phyloP scores from a whole-genome alignment of 2,797 vertebrate genomes.

The Fistularia commersonii region DNA sequence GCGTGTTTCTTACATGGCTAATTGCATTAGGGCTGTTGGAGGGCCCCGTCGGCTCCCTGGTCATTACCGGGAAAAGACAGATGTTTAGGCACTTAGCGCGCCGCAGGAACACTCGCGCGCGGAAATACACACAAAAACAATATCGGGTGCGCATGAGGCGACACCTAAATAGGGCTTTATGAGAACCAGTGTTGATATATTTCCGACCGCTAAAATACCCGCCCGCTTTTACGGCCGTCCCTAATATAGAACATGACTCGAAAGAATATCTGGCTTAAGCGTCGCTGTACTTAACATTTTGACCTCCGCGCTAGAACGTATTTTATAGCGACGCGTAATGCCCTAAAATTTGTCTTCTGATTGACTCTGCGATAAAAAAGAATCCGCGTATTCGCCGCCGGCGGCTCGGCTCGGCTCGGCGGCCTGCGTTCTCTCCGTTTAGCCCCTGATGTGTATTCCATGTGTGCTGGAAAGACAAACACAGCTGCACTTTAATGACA shows the following conservation, averaged over 20 bases:
- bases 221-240: conserved; percentile 42
- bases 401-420: conserved; percentile 41
- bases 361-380: conserved; percentile 37
- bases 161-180: conserved; percentile 63
- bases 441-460: conserved; percentile 70
- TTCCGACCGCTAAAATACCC: conserved; percentile 56
- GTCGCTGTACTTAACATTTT: conserved; percentile 25
- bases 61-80: conserved; percentile 68
- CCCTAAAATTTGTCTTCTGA: conserved; percentile 53
- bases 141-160: conserved; percentile 47
- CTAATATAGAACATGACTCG: conserved; percentile 53
- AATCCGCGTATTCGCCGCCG: conserved; percentile 42
- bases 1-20: conserved; percentile 40
- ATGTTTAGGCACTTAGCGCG: conserved; percentile 61
- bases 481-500: conserved; percentile 79
- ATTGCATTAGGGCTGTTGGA: conserved; percentile 56
- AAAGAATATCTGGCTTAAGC: conserved; percentile 38
- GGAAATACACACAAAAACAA: conserved; percentile 25
- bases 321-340: conserved; percentile 41
- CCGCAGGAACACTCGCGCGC: conserved; percentile 6
- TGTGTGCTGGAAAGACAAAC: conserved; percentile 77
- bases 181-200: conserved; percentile 61
- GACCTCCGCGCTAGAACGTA: conserved; percentile 19
- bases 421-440: conserved; percentile 43
- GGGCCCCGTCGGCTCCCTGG: conserved; percentile 46